Evolutionary conservation across 1,140 invertebrate genomes (phyloP), one percentile per base, ranked within the genome.

Genomic region (Macrosteles quadrilineatus): DNA sequence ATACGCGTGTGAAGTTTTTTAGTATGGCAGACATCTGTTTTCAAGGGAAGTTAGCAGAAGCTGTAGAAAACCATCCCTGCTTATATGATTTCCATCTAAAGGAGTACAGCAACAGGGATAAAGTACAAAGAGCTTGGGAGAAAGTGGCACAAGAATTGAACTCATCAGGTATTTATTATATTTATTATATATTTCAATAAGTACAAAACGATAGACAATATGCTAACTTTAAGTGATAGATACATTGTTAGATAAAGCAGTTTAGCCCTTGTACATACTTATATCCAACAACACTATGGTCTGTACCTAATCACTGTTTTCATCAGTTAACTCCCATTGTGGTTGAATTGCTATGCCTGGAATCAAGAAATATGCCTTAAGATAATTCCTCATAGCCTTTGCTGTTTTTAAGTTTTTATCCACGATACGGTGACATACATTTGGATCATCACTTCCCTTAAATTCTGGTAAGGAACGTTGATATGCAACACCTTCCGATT

Each of bases 51-150:
- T 29, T 63, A 31, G 59, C 59, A 11, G 59, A 63, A 29, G 59
- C 59, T 19, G 59, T 63, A 11, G 59, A 63, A 27, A 63, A 63
- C n/a, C 59, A 31, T n/a, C 59, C 59, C 6, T 23, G 19, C 32
- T 23, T 66, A 11, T 66, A 66, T 40, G 32, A 66, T 40, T 66
- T 47, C 32, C 6, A 66, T 17, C 31, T 66, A 27, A 67, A 67
- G 43, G 66, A 47, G 27, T 50, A 47, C 43, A 67, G 36, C 66
- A 67, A 67, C 45, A 67, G 66, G 66, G 66, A 67, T 30, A 50
- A 67, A 67, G 40, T 67, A 50, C 66, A 67, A 50, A 66, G 11
- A 36, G 32, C 32, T n/a, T 66, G 64, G 27, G 32, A 36, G 32
- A 14, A 36, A 36, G 32, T 36, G 32, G 32, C 32, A 36, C 32